Percentiles rank a stretch among this genome's conserved stretches.
These are phyloP conservation scores for Drosophila fuyamai DNA, from an alignment of 1,140 invertebrate species.

Conservation along the genomic window DNA sequence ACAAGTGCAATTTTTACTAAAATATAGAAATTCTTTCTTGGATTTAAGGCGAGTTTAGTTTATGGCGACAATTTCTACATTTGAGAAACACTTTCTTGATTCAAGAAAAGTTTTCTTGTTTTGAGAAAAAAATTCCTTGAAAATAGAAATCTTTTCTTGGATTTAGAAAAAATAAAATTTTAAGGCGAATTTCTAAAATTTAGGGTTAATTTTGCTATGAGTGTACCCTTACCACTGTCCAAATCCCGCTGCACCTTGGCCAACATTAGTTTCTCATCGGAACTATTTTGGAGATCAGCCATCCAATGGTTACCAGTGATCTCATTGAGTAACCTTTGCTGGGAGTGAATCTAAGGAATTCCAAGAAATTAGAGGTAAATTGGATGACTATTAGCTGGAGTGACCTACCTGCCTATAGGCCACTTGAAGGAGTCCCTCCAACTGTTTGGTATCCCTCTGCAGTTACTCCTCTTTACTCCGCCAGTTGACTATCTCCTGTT, in stretches of 20 bases:
- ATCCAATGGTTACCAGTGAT: conserved; percentile 83
- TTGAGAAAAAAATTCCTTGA: too few relatives aligned
- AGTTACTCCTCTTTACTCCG: conserved; percentile 60
- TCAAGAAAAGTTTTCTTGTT: too few relatives aligned
- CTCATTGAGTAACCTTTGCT: conserved; percentile 77
- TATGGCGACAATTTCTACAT: too few relatives aligned
- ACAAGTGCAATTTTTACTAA: too few relatives aligned
- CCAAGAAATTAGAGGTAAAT: neutral
- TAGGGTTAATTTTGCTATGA: too few relatives aligned
- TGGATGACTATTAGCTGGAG: neutral
- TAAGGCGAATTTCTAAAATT: too few relatives aligned
- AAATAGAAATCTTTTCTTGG: too few relatives aligned
- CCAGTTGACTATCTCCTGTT: conserved; percentile 45
- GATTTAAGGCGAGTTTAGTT: too few relatives aligned
- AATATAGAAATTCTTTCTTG: too few relatives aligned
- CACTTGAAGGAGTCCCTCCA: conserved; percentile 83
- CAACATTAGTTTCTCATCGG: conserved; percentile 75
- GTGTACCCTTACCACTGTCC: conserved; percentile 62
- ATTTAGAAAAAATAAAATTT: too few relatives aligned
- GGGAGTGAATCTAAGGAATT: conserved; percentile 64
- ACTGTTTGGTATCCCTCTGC: conserved; percentile 80
- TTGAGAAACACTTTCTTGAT: too few relatives aligned
- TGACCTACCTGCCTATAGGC: conserved; percentile 72
- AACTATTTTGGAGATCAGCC: conserved; percentile 78
- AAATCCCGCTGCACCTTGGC: conserved; percentile 78